These are phyloP conservation scores for Latheticus oryzae DNA, from an alignment of 2,888 invertebrate genomes.

Conservation along the genomic window DNA sequence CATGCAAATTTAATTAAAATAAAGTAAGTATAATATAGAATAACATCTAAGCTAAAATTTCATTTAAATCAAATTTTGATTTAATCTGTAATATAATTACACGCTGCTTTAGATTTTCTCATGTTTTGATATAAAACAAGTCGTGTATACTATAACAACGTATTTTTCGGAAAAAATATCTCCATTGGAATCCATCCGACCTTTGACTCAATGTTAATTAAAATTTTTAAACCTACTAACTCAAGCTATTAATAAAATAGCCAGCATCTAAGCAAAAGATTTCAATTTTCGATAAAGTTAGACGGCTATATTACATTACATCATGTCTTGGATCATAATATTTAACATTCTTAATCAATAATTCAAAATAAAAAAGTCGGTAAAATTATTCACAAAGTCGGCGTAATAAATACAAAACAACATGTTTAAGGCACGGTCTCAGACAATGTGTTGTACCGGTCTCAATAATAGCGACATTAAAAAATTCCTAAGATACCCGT, in stretches of 20 bases:
- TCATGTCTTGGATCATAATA: constrained; percentile 31
- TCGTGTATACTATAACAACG: too few relatives aligned
- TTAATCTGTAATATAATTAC: too few relatives aligned
- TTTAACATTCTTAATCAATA: constrained; percentile 37
- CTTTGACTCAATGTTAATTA: constrained; percentile 28
- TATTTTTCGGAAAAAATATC: too few relatives aligned
- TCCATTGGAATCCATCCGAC: constrained; percentile 18
- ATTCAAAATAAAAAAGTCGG: constrained; percentile 30
- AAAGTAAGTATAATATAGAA: too few relatives aligned
- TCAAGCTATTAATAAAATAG: constrained; percentile 29
- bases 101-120: too few relatives aligned
- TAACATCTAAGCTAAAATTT: too few relatives aligned
- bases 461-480: constrained; percentile 62
- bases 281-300: constrained; percentile 35
- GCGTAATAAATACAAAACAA: constrained; percentile 37
- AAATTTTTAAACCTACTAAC: constrained; percentile 27
- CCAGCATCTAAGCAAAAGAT: constrained; percentile 21
- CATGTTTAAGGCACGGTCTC: constrained; percentile 38
- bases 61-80: too few relatives aligned
- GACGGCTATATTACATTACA: constrained; percentile 24
- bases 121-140: too few relatives aligned
- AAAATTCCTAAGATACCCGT: constrained; percentile 61
- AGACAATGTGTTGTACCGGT: constrained; percentile 39
- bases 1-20: too few relatives aligned
- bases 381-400: constrained; percentile 38